phyloP scores from a whole-genome alignment of 1,140 invertebrate genomes.

The Battus philenor region DNA sequence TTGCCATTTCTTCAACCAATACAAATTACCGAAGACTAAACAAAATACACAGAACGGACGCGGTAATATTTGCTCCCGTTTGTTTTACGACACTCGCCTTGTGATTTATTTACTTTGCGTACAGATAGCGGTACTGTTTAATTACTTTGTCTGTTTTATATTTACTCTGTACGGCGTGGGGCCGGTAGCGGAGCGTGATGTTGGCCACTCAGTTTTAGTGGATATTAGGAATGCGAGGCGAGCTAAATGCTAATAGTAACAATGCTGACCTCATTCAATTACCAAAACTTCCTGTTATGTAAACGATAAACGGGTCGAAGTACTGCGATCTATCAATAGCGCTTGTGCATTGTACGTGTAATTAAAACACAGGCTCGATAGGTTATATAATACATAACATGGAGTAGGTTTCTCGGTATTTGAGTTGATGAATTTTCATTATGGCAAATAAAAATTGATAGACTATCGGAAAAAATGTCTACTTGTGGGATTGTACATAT shows the following conservation, averaged over 20 bases:
- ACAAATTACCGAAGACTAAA: constrained; percentile 12
- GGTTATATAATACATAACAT: too few species aligned
- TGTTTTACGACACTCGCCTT: constrained; percentile 41
- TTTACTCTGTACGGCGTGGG: constrained; percentile 29
- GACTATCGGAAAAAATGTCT: too few species aligned
- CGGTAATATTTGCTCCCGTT: constrained; percentile 37
- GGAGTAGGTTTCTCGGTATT: too few species aligned
- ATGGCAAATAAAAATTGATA: too few species aligned
- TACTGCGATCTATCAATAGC: too few species aligned
- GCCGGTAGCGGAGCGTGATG: neutral
- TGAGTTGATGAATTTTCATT: too few species aligned
- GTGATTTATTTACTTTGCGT: constrained; percentile 54
- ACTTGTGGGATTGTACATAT: too few species aligned
- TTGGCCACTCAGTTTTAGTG: neutral
- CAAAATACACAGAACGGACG: constrained; percentile 32
- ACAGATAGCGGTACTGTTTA: constrained; percentile 52
- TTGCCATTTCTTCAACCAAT: too few species aligned
- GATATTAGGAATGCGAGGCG: neutral
- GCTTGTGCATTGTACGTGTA: too few species aligned
- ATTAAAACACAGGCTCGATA: too few species aligned
- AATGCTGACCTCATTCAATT: neutral
- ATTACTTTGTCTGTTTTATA: constrained; percentile 51
- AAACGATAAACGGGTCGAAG: neutral
- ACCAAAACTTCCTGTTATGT: neutral
- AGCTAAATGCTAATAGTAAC: neutral